Conservation (phyloP, 1,140 invertebrate species). For the Drosophila gunungcola region DNA sequence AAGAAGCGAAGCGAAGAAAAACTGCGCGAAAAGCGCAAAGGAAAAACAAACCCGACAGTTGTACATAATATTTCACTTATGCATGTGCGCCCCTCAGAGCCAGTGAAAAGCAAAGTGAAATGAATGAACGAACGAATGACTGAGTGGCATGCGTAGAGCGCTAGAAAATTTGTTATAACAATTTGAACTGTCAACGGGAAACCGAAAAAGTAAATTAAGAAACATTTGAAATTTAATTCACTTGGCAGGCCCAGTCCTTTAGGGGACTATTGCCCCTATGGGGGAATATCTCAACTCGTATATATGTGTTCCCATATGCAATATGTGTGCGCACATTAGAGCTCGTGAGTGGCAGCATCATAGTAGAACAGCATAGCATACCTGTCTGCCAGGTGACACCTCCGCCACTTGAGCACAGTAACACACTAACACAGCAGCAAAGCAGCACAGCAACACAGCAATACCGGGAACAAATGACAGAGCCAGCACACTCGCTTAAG, state of each 20-base stretch:
- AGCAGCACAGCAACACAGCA: slow-evolving; percentile 49
- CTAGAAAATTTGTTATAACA: slow-evolving; percentile 83
- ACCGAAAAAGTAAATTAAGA: slow-evolving; percentile 84
- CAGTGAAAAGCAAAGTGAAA: slow-evolving; percentile 59
- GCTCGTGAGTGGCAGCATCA: slow-evolving; percentile 51
- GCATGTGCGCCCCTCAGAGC: slow-evolving; percentile 60
- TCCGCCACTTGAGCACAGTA: slow-evolving; percentile 69
- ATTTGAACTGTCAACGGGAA: slow-evolving; percentile 82
- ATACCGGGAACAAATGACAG: slow-evolving; percentile 29
- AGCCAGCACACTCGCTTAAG: slow-evolving; percentile 14
- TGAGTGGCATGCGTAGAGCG: slow-evolving; percentile 78
- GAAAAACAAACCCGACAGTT: slow-evolving; percentile 77
- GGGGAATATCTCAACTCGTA: not conserved
- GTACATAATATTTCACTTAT: slow-evolving; percentile 84
- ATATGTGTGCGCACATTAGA: slow-evolving; percentile 20
- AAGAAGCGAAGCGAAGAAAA: slow-evolving; percentile 9
- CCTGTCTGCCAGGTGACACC: slow-evolving; percentile 75
- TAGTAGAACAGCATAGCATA: slow-evolving; percentile 47
- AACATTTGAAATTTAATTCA: slow-evolving; percentile 84
- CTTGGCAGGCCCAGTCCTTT: slow-evolving; percentile 44
- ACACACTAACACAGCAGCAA: slow-evolving; percentile 14
- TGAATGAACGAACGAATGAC: slow-evolving; percentile 77
- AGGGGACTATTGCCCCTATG: slow-evolving; percentile 7
- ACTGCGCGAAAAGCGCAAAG: slow-evolving; percentile 43
- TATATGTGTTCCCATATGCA: slow-evolving; percentile 3